These are phyloP conservation scores for Nematostella vectensis DNA, from an alignment of 92 coral and sea anemone genomes.

Conservation along the genomic window DNA sequence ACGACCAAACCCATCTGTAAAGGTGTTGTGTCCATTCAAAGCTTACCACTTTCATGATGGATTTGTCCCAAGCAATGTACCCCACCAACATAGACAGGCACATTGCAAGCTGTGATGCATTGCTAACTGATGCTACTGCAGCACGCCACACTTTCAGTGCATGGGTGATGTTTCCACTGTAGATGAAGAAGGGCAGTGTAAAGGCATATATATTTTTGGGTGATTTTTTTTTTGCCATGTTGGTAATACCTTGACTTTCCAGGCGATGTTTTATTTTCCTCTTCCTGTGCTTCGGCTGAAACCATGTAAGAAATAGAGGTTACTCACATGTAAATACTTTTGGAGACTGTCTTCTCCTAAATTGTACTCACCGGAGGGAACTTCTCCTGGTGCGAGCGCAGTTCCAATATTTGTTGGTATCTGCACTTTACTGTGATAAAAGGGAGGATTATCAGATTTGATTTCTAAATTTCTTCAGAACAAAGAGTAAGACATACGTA, in stretches of 20 bases:
- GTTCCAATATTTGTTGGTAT: conserved; percentile 89
- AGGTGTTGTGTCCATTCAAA: too few species aligned
- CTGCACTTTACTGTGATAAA: conserved; percentile 56
- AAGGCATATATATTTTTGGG: too few species aligned
- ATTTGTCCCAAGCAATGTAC: conserved; percentile 97
- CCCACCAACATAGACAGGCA: conserved; percentile 64
- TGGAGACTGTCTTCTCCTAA: too few species aligned
- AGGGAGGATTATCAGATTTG: neutral
- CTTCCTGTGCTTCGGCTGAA: too few species aligned
- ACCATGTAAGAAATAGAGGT: too few species aligned
- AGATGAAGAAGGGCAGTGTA: neutral
- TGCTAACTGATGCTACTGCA: conserved; percentile 60
- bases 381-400: conserved; percentile 89
- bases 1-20: too few species aligned
- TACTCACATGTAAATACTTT: too few species aligned
- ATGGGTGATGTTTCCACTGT: conserved; percentile 35
- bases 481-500: conserved; percentile 26
- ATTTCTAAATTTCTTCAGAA: neutral
- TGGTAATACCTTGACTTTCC: too few species aligned
- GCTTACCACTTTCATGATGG: conserved; percentile 99
- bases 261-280: too few species aligned
- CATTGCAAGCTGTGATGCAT: conserved; percentile 86
- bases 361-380: conserved; percentile 64
- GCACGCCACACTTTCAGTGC: conserved; percentile 88
- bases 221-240: too few species aligned